Conservation (phyloP, 2,113 vertebrate species). For the Stomatorhinus ivindoensis region DNA sequence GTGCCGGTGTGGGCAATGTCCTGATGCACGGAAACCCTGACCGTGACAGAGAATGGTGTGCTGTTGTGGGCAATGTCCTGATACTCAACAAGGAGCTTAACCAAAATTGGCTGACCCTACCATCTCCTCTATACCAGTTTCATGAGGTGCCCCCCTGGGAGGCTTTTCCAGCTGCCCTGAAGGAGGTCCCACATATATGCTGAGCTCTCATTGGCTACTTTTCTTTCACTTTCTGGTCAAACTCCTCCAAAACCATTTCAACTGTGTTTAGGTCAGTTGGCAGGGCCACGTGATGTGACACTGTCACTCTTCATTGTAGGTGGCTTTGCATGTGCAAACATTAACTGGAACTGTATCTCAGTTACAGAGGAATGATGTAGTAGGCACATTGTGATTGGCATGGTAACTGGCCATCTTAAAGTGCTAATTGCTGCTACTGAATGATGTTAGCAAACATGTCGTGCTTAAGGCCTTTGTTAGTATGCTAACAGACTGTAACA, state of each 20-base stretch:
- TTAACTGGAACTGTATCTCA: not conserved
- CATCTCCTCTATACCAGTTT: not conserved
- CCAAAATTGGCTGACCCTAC: not conserved
- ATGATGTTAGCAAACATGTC: not conserved
- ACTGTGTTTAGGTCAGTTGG: not conserved
- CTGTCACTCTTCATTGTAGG: not conserved
- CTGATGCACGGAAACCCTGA: too few relatives aligned
- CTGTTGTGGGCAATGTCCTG: too few relatives aligned
- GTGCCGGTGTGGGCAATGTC: too few relatives aligned
- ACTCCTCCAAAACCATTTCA: not conserved
- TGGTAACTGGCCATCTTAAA: not conserved
- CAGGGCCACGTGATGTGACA: not conserved
- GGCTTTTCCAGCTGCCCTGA: not conserved
- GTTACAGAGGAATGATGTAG: not conserved
- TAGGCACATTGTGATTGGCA: not conserved
- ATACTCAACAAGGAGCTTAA: not conserved
- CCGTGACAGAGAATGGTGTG: too few relatives aligned
- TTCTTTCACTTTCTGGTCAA: not conserved
- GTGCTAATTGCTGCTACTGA: not conserved
- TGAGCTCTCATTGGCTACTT: not conserved
- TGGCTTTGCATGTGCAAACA: not conserved
- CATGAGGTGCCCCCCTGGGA: not conserved
- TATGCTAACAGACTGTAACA: not conserved
- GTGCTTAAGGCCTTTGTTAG: not conserved
- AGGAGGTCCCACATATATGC: not conserved